These are phyloP conservation scores for Vulpes ferrilata DNA, from an alignment of 2,113 vertebrate species.

Conservation along the genomic window DNA sequence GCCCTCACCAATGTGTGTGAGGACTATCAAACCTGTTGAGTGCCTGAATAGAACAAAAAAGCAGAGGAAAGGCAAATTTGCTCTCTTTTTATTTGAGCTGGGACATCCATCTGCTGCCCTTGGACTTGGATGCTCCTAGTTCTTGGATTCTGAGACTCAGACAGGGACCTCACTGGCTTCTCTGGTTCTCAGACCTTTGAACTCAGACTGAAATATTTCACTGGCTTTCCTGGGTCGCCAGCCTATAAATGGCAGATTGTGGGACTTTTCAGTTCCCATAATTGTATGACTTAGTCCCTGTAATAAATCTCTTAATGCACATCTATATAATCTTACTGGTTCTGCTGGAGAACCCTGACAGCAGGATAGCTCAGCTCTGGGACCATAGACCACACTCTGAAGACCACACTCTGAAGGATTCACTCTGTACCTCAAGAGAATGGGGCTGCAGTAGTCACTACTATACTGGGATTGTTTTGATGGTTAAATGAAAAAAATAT, in stretches of 20 bases:
- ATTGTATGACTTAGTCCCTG: neutral
- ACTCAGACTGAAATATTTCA: neutral
- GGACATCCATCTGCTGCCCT: neutral
- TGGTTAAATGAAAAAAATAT: neutral
- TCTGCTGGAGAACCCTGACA: neutral
- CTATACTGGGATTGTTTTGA: neutral
- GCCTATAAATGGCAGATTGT: neutral
- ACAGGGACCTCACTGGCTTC: neutral
- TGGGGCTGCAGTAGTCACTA: neutral
- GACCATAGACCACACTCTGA: neutral
- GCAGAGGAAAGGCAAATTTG: rapidly evolving
- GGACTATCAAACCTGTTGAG: neutral
- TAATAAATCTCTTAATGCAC: neutral
- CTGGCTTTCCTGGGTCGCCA: neutral
- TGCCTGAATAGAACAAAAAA: neutral
- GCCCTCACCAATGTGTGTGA: neutral
- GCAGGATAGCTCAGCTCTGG: neutral
- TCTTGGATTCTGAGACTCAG: neutral
- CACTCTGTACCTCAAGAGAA: neutral
- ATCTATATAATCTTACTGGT: neutral
- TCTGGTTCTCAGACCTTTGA: neutral
- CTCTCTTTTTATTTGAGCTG: neutral
- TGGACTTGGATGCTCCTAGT: neutral
- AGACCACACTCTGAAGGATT: neutral
- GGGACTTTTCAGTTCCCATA: neutral